Percentiles rank a stretch among this genome's conserved stretches.
These are phyloP conservation scores for Augiades crinisus DNA, from an alignment of 2,888 invertebrate species.

Conservation along the genomic window DNA sequence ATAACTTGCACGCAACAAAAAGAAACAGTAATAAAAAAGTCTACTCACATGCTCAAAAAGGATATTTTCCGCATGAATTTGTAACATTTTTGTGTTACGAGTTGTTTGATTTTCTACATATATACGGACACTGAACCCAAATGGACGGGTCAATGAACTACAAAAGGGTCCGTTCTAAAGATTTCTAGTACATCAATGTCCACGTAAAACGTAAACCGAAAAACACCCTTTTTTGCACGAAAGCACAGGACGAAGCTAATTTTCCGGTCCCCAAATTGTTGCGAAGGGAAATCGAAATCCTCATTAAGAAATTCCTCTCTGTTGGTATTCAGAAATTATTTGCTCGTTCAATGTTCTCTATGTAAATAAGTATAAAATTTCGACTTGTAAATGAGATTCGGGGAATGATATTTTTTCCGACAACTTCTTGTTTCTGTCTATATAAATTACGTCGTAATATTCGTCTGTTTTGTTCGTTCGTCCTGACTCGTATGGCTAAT, in stretches of 20 bases:
- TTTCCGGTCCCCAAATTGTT: conserved; percentile 32
- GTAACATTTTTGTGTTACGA: background rate
- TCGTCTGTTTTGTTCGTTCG: too few relatives aligned
- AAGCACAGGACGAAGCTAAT: conserved; percentile 30
- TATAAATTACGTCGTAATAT: background rate
- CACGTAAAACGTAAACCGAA: conserved; percentile 5
- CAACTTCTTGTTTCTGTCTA: background rate
- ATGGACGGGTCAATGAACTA: conserved; percentile 9
- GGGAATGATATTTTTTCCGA: background rate
- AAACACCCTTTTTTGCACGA: conserved; percentile 9
- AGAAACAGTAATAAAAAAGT: too few relatives aligned
- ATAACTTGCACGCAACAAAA: too few relatives aligned
- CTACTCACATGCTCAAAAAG: too few relatives aligned
- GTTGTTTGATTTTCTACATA: background rate
- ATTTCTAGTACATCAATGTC: background rate
- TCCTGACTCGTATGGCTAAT: too few relatives aligned
- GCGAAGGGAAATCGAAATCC: conserved; percentile 28
- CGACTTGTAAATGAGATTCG: background rate
- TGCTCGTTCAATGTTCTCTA: background rate
- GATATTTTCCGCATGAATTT: background rate
- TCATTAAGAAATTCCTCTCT: conserved; percentile 31
- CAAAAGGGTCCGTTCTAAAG: background rate
- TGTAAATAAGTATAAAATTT: background rate
- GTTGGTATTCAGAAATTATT: conserved; percentile 21
- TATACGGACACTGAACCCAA: background rate